Evolutionary conservation across 2,797 vertebrate species (phyloP).

Genomic region (Sebastiscus albofasciatus): DNA sequence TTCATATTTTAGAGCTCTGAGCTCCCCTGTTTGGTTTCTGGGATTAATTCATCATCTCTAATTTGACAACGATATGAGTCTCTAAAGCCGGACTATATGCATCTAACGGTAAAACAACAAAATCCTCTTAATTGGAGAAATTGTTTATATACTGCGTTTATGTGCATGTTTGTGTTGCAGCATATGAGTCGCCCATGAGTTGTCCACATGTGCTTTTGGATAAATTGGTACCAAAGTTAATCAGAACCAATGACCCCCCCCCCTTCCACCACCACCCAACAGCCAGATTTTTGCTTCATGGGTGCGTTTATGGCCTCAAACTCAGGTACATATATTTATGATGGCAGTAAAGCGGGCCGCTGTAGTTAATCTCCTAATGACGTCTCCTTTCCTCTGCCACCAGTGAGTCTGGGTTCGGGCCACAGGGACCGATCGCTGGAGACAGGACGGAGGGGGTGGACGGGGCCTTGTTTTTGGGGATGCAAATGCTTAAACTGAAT

Average conservation of each 20-base stretch:
- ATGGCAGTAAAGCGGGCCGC: conserved; percentile 67
- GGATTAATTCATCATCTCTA: conserved; percentile 45
- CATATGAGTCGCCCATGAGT: background rate
- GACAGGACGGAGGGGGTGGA: conserved; percentile 7
- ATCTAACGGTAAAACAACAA: background rate
- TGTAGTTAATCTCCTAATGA: conserved; percentile 73
- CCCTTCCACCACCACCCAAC: background rate
- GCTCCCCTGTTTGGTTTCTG: conserved; percentile 22
- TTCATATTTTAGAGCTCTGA: conserved; percentile 11
- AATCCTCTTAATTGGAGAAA: background rate
- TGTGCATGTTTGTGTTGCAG: background rate
- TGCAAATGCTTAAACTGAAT: conserved; percentile 13
- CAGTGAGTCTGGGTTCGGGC: conserved; percentile 65
- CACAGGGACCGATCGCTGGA: conserved; percentile 45
- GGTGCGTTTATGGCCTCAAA: conserved; percentile 55
- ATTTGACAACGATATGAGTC: conserved; percentile 39
- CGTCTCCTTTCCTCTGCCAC: conserved; percentile 64
- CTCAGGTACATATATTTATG: conserved; percentile 73
- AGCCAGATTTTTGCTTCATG: conserved; percentile 20
- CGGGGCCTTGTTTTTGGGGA: conserved; percentile 23
- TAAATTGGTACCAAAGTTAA: conserved; percentile 50
- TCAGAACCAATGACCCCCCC: conserved; percentile 52
- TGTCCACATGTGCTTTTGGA: conserved; percentile 18
- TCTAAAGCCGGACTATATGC: background rate
- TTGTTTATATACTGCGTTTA: background rate